phyloP scores from a whole-genome alignment of 2,888 invertebrate species.

The Cheilosia grossa region DNA sequence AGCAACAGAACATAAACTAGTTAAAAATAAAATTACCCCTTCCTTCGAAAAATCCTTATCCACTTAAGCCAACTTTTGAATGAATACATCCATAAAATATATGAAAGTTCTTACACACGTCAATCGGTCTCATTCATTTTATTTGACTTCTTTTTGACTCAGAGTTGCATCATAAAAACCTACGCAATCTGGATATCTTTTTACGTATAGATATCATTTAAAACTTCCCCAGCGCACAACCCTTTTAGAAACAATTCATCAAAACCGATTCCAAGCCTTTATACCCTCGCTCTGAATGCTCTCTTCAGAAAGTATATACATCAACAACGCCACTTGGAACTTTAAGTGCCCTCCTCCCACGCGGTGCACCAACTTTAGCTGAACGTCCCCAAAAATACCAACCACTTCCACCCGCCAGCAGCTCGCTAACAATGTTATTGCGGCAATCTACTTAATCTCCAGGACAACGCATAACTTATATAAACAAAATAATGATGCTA shows the following conservation, averaged over 20 bases:
- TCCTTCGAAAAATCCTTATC: too few species aligned
- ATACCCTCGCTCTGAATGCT: not conserved
- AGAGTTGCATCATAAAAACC: not conserved
- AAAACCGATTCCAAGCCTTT: not conserved
- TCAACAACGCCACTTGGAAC: constrained; percentile 22
- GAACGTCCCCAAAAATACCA: not conserved
- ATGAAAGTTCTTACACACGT: not conserved
- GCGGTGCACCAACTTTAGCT: not conserved
- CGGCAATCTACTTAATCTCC: constrained; percentile 65
- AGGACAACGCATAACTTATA: constrained; percentile 60
- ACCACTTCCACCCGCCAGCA: not conserved
- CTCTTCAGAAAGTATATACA: constrained; percentile 6
- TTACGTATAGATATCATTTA: constrained; percentile 11
- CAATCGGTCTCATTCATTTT: not conserved
- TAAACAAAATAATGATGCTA: constrained; percentile 55
- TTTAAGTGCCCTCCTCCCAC: constrained; percentile 1
- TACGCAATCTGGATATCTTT: constrained; percentile 14
- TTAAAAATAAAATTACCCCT: too few species aligned
- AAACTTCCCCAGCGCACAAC: constrained; percentile 26
- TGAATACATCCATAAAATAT: not conserved
- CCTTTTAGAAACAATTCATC: constrained; percentile 47
- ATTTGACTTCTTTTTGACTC: not conserved
- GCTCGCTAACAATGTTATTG: constrained; percentile 65
- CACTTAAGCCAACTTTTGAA: too few species aligned
- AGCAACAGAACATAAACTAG: too few species aligned